Evolutionary conservation across 2,797 vertebrate genomes (phyloP).

Genomic region (Peromyscus attwateri): DNA sequence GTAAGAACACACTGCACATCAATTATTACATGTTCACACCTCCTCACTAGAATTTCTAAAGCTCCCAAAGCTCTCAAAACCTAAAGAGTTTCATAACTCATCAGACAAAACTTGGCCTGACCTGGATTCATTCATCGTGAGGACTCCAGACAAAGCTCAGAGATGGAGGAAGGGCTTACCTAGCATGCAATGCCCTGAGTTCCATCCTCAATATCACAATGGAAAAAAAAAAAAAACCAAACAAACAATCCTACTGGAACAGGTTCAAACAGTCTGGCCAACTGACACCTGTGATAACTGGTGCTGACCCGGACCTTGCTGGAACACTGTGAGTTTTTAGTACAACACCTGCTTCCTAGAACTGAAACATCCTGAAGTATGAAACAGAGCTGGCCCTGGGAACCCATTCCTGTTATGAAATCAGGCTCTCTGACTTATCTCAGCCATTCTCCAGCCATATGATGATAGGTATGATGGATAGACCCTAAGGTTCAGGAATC

Average conservation of each 20-base stretch:
- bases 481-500: neutral
- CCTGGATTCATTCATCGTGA: neutral
- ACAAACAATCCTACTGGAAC: neutral
- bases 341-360: neutral
- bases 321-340: neutral
- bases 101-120: slow-evolving; percentile 56
- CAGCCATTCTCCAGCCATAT: neutral
- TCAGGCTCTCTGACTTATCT: neutral
- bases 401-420: neutral
- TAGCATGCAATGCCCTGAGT: neutral
- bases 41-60: slow-evolving; percentile 48
- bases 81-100: slow-evolving; percentile 23
- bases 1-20: neutral
- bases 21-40: neutral
- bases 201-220: neutral
- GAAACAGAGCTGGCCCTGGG: neutral
- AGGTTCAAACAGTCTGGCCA: neutral
- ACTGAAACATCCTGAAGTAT: slow-evolving; percentile 20
- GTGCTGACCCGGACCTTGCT: neutral
- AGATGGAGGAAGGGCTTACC: no score
- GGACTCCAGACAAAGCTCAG: neutral
- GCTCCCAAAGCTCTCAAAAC: slow-evolving; percentile 9
- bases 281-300: neutral
- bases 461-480: neutral
- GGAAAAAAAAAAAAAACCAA: neutral